Base-by-base conservation (phyloP, 2,113 vertebrate genomes). In the Lonchura striata region DNA sequence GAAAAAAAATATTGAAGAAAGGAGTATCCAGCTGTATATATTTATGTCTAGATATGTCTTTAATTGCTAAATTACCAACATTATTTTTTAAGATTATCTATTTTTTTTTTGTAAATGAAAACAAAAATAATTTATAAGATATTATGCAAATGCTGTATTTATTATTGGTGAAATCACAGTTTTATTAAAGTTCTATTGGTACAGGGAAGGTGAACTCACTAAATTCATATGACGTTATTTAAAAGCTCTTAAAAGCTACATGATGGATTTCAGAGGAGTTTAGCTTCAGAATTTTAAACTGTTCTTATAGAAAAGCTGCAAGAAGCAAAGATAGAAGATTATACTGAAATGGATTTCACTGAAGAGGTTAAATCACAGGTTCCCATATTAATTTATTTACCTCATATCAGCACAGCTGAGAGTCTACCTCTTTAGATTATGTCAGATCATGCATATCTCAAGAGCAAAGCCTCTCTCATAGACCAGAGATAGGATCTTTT, bases 341-440 rank as follows among this genome's bases (percentile, higher is more conserved):
- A 70, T 75, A 23, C 7, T 0, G 4, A 82, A 89, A 90, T 44
- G 19, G 16, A 39, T 91, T 88, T 74, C 59, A 37, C 22, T 23
- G 53, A 64, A 59, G 39, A 88, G 61, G 91, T 92, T 84, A 91
- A 88, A 92, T 83, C 79, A 57, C 52, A 69, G 15, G 14, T 75
- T 88, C 44, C 54, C 59, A 42, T 35, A 47, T 50, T 83, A 82
- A 84, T 75, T 92, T 92, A 57, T 92, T 91, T 94, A 81, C 81
- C 24, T 90, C 47, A 11, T 86, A 83, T 86, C 90, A 92, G 56
- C 41, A 56, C 47, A 75, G 13, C 15, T 80, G 49, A 91, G 52
- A 5, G 11, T 76, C 19, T 41, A 66, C 31, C 35, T 75, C 68
- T 94, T 90, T 60, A 82, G 82, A 81, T 76, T 80, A 44, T 60